A percentile compares a stretch with the other conserved stretches of the same genome.
Conservation (phyloP, 2,797 vertebrate species). For the Xenopus petersii region DNA sequence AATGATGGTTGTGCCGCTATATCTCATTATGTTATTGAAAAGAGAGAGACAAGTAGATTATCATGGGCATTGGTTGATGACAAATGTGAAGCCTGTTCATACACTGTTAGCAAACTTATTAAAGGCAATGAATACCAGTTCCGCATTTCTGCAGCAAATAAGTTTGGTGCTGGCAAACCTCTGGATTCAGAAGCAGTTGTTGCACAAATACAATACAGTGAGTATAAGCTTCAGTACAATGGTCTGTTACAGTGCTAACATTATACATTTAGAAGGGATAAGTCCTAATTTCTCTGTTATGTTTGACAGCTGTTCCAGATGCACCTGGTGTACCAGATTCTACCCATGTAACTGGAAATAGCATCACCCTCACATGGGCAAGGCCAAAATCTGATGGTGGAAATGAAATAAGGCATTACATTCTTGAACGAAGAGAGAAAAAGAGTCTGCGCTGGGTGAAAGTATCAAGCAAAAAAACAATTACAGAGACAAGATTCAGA, state of each 20-base stretch:
- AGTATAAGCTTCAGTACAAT: slow-evolving; percentile 53
- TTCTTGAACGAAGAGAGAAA: slow-evolving; percentile 94
- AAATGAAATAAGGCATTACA: slow-evolving; percentile 86
- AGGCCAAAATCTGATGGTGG: slow-evolving; percentile 90
- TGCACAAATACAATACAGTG: slow-evolving; percentile 96
- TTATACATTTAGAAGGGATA: not conserved
- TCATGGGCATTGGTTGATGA: slow-evolving; percentile 92
- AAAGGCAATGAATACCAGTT: slow-evolving; percentile 97
- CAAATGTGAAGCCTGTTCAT: slow-evolving; percentile 80
- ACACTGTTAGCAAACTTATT: slow-evolving; percentile 85
- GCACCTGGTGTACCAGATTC: slow-evolving; percentile 90
- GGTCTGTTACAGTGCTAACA: slow-evolving; percentile 17
- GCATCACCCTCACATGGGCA: slow-evolving; percentile 89
- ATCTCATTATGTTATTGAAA: slow-evolving; percentile 90
- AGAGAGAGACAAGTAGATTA: slow-evolving; percentile 93
- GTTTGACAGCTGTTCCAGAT: slow-evolving; percentile 79
- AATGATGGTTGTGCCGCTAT: slow-evolving; percentile 90
- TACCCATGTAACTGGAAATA: slow-evolving; percentile 85
- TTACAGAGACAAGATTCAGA: slow-evolving; percentile 84
- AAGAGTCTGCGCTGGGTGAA: slow-evolving; percentile 93
- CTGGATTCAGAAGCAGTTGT: slow-evolving; percentile 88
- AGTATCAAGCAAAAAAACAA: slow-evolving; percentile 86
- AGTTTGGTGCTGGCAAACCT: slow-evolving; percentile 87
- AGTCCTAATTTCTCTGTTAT: not conserved
- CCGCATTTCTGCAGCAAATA: slow-evolving; percentile 92